Evolutionary conservation across 1,140 invertebrate genomes (phyloP).

Genomic region (Panagrolaimus sp.): DNA sequence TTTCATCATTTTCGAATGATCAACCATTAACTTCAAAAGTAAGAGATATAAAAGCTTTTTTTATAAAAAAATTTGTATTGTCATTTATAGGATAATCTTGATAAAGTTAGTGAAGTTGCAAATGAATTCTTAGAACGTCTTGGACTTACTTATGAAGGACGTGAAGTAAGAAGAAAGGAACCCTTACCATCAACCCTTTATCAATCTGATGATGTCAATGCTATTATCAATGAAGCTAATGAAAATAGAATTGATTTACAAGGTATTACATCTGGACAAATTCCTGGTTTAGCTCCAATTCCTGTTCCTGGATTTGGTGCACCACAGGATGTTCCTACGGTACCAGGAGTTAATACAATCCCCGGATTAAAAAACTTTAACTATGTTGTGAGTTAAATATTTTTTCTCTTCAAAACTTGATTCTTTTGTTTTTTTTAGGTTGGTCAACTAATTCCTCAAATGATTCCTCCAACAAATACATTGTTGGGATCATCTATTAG

Average conservation of each 20-base stretch:
- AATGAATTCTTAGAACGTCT: slow-evolving; percentile 35
- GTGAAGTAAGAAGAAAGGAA: slow-evolving; percentile 37
- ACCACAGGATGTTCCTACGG: slow-evolving; percentile 50
- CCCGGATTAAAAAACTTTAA: slow-evolving; percentile 58
- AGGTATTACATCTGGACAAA: slow-evolving; percentile 52
- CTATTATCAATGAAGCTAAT: slow-evolving; percentile 37
- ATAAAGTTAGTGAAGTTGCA: not conserved
- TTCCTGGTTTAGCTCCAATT: slow-evolving; percentile 56
- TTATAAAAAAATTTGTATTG: not conserved
- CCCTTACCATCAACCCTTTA: slow-evolving; percentile 20
- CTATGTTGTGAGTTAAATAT: slow-evolving; percentile 43
- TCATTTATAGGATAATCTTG: not conserved
- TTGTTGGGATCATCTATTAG: slow-evolving; percentile 55
- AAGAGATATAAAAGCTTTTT: not conserved
- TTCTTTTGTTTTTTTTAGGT: slow-evolving; percentile 33
- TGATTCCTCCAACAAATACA: slow-evolving; percentile 59
- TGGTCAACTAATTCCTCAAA: slow-evolving; percentile 56
- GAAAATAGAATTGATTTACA: slow-evolving; percentile 49
- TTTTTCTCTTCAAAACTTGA: slow-evolving; percentile 15
- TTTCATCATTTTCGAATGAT: slow-evolving; percentile 5
- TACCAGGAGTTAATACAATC: slow-evolving; percentile 58
- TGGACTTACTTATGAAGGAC: slow-evolving; percentile 26
- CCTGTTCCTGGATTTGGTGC: slow-evolving; percentile 51
- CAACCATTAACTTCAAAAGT: not conserved
- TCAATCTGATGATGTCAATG: slow-evolving; percentile 42